Evolutionary conservation across 2,113 vertebrate genomes (phyloP).

Genomic region (Marcusenius ussheri): DNA sequence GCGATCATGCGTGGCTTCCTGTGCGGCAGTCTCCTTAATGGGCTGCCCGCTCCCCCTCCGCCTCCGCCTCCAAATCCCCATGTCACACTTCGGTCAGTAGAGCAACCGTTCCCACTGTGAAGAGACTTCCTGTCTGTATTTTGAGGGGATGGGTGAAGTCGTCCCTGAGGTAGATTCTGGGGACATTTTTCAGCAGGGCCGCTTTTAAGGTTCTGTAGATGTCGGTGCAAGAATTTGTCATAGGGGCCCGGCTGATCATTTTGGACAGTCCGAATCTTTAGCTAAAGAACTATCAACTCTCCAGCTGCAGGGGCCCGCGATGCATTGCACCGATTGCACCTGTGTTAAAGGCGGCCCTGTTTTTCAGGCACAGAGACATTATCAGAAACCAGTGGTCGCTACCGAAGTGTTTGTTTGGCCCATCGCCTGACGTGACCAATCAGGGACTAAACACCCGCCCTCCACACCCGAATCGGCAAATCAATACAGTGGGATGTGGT

Average conservation of each 20-base stretch:
- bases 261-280: too few relatives aligned
- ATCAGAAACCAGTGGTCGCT: too few relatives aligned
- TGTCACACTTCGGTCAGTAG: neutral
- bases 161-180: neutral
- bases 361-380: neutral
- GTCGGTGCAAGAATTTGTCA: too few relatives aligned
- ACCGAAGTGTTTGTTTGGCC: neutral
- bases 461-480: neutral
- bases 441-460: neutral
- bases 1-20: neutral
- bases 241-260: too few relatives aligned
- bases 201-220: too few relatives aligned
- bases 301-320: too few relatives aligned
- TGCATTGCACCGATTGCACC: too few relatives aligned
- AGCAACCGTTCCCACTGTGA: neutral
- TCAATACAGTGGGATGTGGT: neutral
- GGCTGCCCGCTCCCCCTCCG: neutral
- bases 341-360: too few relatives aligned
- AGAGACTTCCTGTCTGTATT: neutral
- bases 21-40: neutral
- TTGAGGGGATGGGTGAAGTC: neutral
- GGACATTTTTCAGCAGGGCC: neutral
- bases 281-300: too few relatives aligned
- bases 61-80: neutral
- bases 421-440: neutral